These are phyloP conservation scores for Melanotaenia parkinsoni DNA, from an alignment of 2,797 vertebrate genomes.

Conservation along the genomic window DNA sequence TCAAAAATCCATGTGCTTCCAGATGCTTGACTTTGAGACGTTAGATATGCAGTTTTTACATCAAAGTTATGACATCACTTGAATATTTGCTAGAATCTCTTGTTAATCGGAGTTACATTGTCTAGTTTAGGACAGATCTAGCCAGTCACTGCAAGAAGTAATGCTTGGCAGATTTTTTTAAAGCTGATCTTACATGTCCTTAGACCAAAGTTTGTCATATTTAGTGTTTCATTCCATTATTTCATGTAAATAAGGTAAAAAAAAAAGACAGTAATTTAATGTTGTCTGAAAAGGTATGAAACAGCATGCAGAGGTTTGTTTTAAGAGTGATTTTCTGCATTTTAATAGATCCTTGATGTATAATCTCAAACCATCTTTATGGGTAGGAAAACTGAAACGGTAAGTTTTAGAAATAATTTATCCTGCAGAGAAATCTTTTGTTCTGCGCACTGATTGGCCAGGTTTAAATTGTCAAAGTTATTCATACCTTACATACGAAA, in stretches of 20 bases:
- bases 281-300: slow-evolving; percentile 59
- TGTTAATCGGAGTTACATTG: slow-evolving; percentile 19
- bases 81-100: slow-evolving; percentile 44
- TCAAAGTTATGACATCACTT: slow-evolving; percentile 40
- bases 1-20: slow-evolving; percentile 73
- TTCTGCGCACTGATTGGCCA: slow-evolving; percentile 5
- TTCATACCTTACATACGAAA: slow-evolving; percentile 14
- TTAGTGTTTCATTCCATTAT: slow-evolving; percentile 21
- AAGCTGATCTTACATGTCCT: slow-evolving; percentile 35
- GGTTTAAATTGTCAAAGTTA: slow-evolving; percentile 11
- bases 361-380: slow-evolving; percentile 27
- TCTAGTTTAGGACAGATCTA: slow-evolving; percentile 14
- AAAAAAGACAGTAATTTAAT: slow-evolving; percentile 29
- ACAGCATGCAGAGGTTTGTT: slow-evolving; percentile 47
- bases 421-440: slow-evolving; percentile 21
- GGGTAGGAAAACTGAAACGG: slow-evolving; percentile 28
- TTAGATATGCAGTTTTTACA: slow-evolving; percentile 56
- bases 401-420: slow-evolving; percentile 26
- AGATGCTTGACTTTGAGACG: slow-evolving; percentile 45
- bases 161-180: slow-evolving; percentile 34
- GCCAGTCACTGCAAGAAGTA: slow-evolving; percentile 34
- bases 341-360: slow-evolving; percentile 33
- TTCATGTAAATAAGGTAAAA: slow-evolving; percentile 31
- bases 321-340: slow-evolving; percentile 28
- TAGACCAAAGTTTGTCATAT: slow-evolving; percentile 10